phyloP scores from a whole-genome alignment of 2,888 invertebrate species.

The Apomyelois bistriatella region DNA sequence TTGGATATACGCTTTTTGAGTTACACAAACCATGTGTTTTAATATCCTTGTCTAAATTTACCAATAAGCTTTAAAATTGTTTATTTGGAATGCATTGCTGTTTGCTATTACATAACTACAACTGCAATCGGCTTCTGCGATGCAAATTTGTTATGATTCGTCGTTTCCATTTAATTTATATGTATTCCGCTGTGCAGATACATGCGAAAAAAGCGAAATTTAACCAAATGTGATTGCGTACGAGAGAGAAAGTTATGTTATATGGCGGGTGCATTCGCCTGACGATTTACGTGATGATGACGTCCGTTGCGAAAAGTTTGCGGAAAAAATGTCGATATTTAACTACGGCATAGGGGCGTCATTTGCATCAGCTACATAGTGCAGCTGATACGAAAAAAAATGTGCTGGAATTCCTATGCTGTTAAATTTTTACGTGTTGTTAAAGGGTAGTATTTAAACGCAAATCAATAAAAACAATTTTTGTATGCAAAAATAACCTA shows the following conservation, averaged over 20 bases:
- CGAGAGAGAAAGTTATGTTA: constrained; percentile 55
- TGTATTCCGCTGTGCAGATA: constrained; percentile 22
- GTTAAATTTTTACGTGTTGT: no score
- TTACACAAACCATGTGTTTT: neutral
- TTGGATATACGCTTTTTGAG: neutral
- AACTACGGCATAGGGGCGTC: constrained; percentile 9
- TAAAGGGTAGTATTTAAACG: no score
- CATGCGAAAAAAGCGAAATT: constrained; percentile 59
- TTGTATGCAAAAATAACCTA: no score
- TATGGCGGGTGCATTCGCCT: constrained; percentile 43
- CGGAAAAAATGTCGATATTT: constrained; percentile 29
- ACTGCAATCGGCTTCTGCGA: neutral
- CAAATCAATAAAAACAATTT: no score
- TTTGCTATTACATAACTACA: neutral
- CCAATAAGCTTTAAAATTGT: neutral
- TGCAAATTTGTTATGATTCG: neutral
- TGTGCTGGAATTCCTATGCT: neutral
- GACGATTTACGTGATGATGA: constrained; percentile 50
- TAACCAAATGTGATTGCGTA: constrained; percentile 53
- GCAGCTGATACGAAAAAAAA: neutral
- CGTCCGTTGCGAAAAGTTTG: constrained; percentile 52
- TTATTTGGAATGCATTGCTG: neutral
- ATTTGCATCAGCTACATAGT: neutral
- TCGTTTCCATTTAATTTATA: neutral
- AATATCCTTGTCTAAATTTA: constrained; percentile 10